A percentile compares a stretch with the other conserved stretches of the same genome.
phyloP scores from a whole-genome alignment of 1,140 invertebrate genomes.

The Ceratitis capitata region DNA sequence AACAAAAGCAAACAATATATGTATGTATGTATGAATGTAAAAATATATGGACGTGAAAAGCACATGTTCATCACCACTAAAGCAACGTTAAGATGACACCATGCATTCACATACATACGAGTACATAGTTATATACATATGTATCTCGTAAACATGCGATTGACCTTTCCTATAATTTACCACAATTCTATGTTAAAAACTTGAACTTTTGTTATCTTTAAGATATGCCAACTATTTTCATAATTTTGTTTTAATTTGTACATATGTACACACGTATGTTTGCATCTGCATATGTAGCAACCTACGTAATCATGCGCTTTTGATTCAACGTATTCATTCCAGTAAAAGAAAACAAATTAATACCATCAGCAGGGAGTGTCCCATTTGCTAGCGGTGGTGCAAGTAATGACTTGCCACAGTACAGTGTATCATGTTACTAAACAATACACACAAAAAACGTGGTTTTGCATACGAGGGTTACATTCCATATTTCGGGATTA shows the following conservation, averaged over 20 bases:
- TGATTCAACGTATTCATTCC: neutral
- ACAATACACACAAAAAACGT: neutral
- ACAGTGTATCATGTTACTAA: neutral
- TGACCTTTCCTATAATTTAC: neutral
- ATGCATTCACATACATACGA: too few relatives aligned
- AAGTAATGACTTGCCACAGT: neutral
- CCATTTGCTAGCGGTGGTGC: neutral
- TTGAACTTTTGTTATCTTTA: neutral
- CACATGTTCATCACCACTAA: neutral
- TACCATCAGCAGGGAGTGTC: constrained; percentile 8
- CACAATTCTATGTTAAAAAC: neutral
- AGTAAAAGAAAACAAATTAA: constrained; percentile 18
- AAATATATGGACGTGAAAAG: neutral
- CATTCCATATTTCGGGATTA: too few relatives aligned
- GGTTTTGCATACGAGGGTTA: too few relatives aligned
- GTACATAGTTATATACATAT: too few relatives aligned
- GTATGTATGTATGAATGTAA: too few relatives aligned
- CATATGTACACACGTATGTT: neutral
- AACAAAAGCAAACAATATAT: neutral
- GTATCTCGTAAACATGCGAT: neutral
- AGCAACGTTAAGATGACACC: neutral
- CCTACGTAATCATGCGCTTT: neutral
- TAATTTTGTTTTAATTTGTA: neutral
- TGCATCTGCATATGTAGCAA: neutral
- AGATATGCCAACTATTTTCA: neutral